Evolutionary conservation across 2,888 invertebrate species (phyloP).

Genomic region (Orthonychiurus folsomi): DNA sequence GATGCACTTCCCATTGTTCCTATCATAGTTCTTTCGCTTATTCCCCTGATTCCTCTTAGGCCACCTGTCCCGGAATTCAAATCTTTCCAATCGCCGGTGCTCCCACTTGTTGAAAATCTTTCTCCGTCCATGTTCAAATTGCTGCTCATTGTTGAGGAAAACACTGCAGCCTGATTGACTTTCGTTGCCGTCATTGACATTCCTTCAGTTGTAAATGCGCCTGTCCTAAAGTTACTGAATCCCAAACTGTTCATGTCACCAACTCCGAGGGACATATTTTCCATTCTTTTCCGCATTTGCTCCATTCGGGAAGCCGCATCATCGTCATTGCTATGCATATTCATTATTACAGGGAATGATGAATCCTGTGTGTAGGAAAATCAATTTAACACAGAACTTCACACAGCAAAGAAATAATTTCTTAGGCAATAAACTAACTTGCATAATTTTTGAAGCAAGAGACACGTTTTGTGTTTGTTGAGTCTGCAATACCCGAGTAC

Average conservation of each 20-base stretch:
- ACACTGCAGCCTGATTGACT: neutral
- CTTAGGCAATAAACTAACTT: too few relatives aligned
- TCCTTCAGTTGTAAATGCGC: neutral
- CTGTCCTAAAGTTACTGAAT: neutral
- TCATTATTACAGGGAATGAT: neutral
- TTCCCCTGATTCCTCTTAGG: neutral
- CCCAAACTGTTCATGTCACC: neutral
- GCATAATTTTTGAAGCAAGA: neutral
- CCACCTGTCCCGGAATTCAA: slow-evolving; percentile 4
- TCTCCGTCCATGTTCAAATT: neutral
- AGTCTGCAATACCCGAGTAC: slow-evolving; percentile 9
- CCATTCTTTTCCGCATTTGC: neutral
- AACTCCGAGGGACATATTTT: neutral
- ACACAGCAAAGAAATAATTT: too few relatives aligned
- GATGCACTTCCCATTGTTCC: neutral
- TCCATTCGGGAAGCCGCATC: neutral
- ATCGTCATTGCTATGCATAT: neutral
- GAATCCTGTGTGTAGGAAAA: neutral
- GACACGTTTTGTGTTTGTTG: neutral
- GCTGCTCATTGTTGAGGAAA: neutral
- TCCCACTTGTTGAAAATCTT: neutral
- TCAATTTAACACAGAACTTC: too few relatives aligned
- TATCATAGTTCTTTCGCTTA: neutral
- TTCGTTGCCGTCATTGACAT: neutral
- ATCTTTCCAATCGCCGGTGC: neutral